These are phyloP conservation scores for Pangasianodon gigas DNA, from an alignment of 2,113 vertebrate genomes.

Conservation along the genomic window DNA sequence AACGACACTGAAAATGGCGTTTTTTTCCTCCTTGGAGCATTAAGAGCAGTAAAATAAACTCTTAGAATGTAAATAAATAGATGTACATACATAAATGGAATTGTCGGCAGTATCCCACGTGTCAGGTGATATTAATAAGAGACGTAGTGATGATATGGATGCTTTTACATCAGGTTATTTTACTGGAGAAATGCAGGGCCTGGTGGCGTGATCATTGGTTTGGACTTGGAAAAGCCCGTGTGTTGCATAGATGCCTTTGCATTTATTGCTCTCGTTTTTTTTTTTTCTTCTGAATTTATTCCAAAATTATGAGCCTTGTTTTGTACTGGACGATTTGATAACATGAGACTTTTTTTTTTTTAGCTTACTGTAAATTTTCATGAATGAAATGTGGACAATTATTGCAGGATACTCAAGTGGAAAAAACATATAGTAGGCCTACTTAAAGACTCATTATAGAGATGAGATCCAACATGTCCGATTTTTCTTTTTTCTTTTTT, in stretches of 20 bases:
- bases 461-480: background rate
- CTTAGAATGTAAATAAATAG: constrained; percentile 17
- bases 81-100: background rate
- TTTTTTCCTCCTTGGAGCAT: constrained; percentile 1
- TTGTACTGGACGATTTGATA: background rate
- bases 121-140: background rate
- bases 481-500: background rate
- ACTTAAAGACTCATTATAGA: background rate
- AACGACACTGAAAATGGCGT: constrained; percentile 4
- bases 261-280: constrained; percentile 60
- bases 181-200: constrained; percentile 10
- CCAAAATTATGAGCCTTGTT: background rate
- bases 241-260: constrained; percentile 60
- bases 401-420: background rate
- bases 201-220: constrained; percentile 13
- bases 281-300: background rate
- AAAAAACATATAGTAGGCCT: background rate
- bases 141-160: background rate
- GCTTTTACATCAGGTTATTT: constrained; percentile 23
- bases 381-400: background rate
- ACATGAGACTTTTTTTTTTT: background rate
- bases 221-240: constrained; percentile 24
- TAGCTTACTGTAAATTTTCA: background rate
- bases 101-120: constrained; percentile 8
- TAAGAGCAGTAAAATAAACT: constrained; percentile 9